Evolutionary conservation across 2,113 vertebrate species (phyloP), one percentile per base, ranked within the genome.

Genomic region (Caloenas nicobarica): DNA sequence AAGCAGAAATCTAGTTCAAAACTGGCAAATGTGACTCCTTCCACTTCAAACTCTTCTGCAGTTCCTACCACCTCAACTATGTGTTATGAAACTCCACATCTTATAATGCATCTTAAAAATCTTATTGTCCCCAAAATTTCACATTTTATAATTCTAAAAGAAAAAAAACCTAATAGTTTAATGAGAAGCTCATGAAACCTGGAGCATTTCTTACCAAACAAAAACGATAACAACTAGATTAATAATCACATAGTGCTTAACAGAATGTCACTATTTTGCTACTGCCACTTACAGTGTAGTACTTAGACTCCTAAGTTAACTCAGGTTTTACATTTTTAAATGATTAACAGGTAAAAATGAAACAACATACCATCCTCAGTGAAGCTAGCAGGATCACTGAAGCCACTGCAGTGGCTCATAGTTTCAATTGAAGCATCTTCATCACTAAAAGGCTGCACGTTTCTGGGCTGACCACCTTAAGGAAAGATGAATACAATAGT

Each of bases 331-430:
- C 4, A 6, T 29, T 79, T 81, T 40, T 11, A 51, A n/a, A 73
- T 88, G 6, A 80, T 33, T 0, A 54, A 56, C 0, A 54, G 7
- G 58, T 65, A 57, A 4, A 87, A 92, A 62, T 34, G 6, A 50
- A 33, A 86, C 70, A 68, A 82, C 54, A 21, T 97, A 99, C 99
- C 99, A 96, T 99, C 99, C 65, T 99, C 99, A 36, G 98, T 98
- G 81, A 98, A 98, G 97, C 99, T 99, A 95, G 98, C 97, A 94
- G 97, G 92, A 78, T 99, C 99, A 78, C 99, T 99, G 96, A 98
- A 99, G 94, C 99, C 99, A 98, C 99, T 99, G 98, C 99, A 99
- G 96, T 99, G 99, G 97, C 99, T 99, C 98, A 99, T 99, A 60
- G 99, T 99, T 98, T 99, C 99, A 90, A 99, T 98, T 11, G 99